Base-by-base conservation (phyloP, 2,888 invertebrate species). In the Falcaria lacertinaria region DNA sequence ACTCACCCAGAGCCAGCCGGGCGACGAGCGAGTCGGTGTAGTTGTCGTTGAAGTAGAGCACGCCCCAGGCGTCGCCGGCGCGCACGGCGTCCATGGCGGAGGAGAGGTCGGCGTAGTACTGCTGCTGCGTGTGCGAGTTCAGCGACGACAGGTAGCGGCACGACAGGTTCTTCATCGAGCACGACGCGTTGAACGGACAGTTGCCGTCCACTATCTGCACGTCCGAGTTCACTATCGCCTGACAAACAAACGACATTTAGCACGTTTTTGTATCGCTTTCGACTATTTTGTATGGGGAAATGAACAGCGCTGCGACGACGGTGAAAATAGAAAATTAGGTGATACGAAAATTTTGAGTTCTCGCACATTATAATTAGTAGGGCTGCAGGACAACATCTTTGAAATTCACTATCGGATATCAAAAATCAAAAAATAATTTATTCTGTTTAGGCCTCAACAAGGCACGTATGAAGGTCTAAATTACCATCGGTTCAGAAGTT, bases 21-120 rank as follows among this genome's bases (percentile, higher is more conserved):
- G 37, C 37, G 7, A 22, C 22, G 2, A 97, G 90, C 0, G 96
- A 95, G 52, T 94, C 94, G 0, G 97, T 96, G 63, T 97, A 98
- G 72, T 97, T 97, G 64, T 95, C 94, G 15, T 96, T 95, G 66
- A 98, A 96, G 70, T 95, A 94, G 4, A 98, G 76, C 6, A 95
- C 95, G 1, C 97, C 97, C 97, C 98, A 98, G 4, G 11, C 33
- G n/a, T 36, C 15, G 28, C 28, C 17, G 2, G 7, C 28, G 7
- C 28, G 83, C 0, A 97, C 97, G 0, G 95, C 95, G 22, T 91
- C 77, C 44, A 93, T 85, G 0, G 97, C 97, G 0, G 90, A 83
- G 0, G 91, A 89, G 4, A 94, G 83, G 54, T 92, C 91, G 11
- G 89, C 84, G 81, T 95, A 96, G 81, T 92, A 80, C 42, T 80